A percentile compares a stretch with the other conserved stretches of the same genome.
phyloP scores from a whole-genome alignment of 2,888 invertebrate genomes.

The Notodonta dromedarius region DNA sequence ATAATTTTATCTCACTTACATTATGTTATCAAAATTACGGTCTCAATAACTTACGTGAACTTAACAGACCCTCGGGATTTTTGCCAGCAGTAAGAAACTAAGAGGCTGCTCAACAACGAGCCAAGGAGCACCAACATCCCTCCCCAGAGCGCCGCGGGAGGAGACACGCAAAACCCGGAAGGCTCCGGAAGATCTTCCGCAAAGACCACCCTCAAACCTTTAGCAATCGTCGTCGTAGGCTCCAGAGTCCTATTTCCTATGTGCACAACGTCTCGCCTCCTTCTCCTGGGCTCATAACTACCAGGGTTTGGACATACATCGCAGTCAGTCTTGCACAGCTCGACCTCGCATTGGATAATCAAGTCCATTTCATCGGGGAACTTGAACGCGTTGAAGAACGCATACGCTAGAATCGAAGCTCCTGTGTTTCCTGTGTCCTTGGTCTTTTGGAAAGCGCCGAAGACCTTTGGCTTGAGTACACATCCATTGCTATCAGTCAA shows the following conservation, averaged over 20 bases:
- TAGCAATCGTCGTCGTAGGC: slow-evolving; percentile 86
- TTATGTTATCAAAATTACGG: not conserved
- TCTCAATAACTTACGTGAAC: slow-evolving; percentile 46
- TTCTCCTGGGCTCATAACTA: slow-evolving; percentile 80
- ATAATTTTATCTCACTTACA: too few relatives aligned
- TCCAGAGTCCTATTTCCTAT: slow-evolving; percentile 78
- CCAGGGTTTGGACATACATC: slow-evolving; percentile 89
- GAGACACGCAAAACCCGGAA: slow-evolving; percentile 85
- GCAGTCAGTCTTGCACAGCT: slow-evolving; percentile 91
- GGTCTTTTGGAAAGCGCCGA: slow-evolving; percentile 92
- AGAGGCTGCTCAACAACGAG: slow-evolving; percentile 81
- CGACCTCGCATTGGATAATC: slow-evolving; percentile 92
- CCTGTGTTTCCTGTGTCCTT: slow-evolving; percentile 89
- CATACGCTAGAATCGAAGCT: slow-evolving; percentile 90
- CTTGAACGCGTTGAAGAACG: slow-evolving; percentile 92
- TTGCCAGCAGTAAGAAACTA: slow-evolving; percentile 74
- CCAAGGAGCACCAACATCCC: slow-evolving; percentile 85
- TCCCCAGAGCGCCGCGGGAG: slow-evolving; percentile 86
- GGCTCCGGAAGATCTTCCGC: slow-evolving; percentile 86
- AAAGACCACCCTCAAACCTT: slow-evolving; percentile 87
- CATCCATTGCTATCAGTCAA: slow-evolving; percentile 91
- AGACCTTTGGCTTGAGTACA: slow-evolving; percentile 90
- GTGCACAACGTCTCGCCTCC: slow-evolving; percentile 73
- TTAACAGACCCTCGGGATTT: slow-evolving; percentile 65
- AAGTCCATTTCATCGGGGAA: slow-evolving; percentile 94